These are phyloP conservation scores for Danio albolineatus DNA, from an alignment of 2,797 vertebrate genomes.

Conservation along the genomic window DNA sequence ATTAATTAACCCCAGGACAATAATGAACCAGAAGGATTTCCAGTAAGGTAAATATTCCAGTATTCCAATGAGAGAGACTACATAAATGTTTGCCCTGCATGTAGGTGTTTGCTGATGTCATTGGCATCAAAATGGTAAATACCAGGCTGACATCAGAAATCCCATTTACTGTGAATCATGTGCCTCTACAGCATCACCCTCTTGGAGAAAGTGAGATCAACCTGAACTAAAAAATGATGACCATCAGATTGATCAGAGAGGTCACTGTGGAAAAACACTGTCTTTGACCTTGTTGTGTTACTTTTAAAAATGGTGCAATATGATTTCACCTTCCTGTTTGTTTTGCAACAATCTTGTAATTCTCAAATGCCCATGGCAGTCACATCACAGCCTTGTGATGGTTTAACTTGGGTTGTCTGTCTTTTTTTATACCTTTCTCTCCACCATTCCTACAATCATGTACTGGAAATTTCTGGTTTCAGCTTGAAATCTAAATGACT, in stretches of 20 bases:
- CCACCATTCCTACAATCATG: not conserved
- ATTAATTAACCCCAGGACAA: not conserved
- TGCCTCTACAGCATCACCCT: not conserved
- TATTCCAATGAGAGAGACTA: not conserved
- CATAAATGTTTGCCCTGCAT: conserved; percentile 4
- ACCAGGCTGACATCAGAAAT: conserved; percentile 24
- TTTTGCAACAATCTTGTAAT: conserved; percentile 39
- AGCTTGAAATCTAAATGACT: conserved; percentile 15
- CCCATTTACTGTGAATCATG: not conserved
- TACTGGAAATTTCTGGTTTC: conserved; percentile 6
- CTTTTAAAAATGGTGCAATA: not conserved
- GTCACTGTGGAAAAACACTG: conserved; percentile 29
- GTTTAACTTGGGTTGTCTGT: conserved; percentile 48
- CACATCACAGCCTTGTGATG: conserved; percentile 58
- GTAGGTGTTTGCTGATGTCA: conserved; percentile 27
- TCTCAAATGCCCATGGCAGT: conserved; percentile 55
- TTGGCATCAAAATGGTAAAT: conserved; percentile 8
- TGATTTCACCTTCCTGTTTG: conserved; percentile 1
- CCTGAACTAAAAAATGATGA: conserved; percentile 8
- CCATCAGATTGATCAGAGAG: conserved; percentile 28
- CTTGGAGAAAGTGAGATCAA: not conserved
- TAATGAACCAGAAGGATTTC: not conserved
- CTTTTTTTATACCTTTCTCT: not conserved
- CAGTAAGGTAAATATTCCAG: conserved; percentile 4
- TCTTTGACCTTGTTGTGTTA: conserved; percentile 20